Evolutionary conservation across 2,797 vertebrate species (phyloP), one percentile per base, ranked within the genome.

Genomic region (Sciurus vulgaris): DNA sequence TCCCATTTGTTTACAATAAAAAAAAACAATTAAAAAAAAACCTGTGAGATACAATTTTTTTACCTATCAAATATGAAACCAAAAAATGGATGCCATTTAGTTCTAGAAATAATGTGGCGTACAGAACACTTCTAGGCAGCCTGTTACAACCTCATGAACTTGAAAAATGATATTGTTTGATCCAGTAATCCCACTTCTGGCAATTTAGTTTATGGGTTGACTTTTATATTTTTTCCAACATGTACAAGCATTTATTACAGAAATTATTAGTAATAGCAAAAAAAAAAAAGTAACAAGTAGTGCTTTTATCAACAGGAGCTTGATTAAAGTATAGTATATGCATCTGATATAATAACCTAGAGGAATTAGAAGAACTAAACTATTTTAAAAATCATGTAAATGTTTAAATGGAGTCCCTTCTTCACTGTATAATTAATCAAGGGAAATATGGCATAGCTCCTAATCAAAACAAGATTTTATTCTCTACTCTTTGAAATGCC

Each of bases 381-480:
- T 76, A 7, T 82, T 54, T 91, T 73, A 2, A 13, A 86, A 93
- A 61, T 61, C 20, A 61, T 59, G 30, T 30, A 70, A 86, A 41
- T 88, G 65, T 65, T 81, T 73, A 56, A 72, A 35, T 47, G 35
- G 28, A 73, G 28, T 67, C 7, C 7, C 35, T 17, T 2, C 2
- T 44, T 82, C 7, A 65, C 33, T 72, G 18, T 65, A 28, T 86
- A 28, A 41, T 87, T 81, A 63, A 73, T 56, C 54, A 22, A 59
- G 44, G 69, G 18, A 15, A 44, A 33, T 77, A 33, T 82, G 51
- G 61, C 69, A 26, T 26, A 81, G 24, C 67, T 88, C 2, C 41
- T 76, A 82, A 77, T 77, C 51, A 90, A 86, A 86, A n/a, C 30
- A 82, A 74, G 9, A 56, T 67, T 67, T 89, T 77, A 47, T 69